Evolutionary conservation across 2,797 vertebrate genomes (phyloP), one percentile per base, ranked within the genome.

Genomic region (Lindbergichthys nudifrons): DNA sequence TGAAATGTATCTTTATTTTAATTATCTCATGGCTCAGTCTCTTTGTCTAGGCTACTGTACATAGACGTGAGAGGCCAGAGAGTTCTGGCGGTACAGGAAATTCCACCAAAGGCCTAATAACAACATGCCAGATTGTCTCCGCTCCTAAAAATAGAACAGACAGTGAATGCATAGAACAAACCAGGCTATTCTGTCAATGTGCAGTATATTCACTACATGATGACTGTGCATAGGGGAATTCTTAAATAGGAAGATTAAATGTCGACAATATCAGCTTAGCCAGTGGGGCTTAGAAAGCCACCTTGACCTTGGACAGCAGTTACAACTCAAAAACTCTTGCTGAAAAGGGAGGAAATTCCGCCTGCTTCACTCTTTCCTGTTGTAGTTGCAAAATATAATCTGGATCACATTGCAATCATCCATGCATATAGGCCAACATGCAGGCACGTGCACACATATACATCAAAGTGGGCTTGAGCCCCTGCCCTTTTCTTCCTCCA

Each of bases 61-160:
- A 47, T 15, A 36, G 51, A 66, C 58, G 3, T 65, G 14, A 15
- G 73, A 65, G 68, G 50, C 5, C 7, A 75, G 32, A 41, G 43
- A 78, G 75, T 72, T 42, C 69, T 76, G 41, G 65, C 54, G 63
- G 65, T 58, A 57, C 23, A 51, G 80, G 79, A 76, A 79, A 83
- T 87, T 83, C 73, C 82, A 73, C 65, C 68, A 74, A 56, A 68
- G 65, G 58, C 74, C 65, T 78, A 81, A 85, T 75, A 81, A 77
- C 79, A 89, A 83, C 84, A 86, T 74, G 65, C 74, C 76, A 80
- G 71, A 86, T 54, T 73, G 64, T 80, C 64, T 65, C 74, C 54
- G 64, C 53, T 63, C 32, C 71, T 66, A 36, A 63, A 61, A 82
- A 87, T 75, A 87, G 81, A 80, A 73, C 45, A 60, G 67, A 39